Conservation (phyloP, 2,888 invertebrate genomes). For the Pseudococcus viburni region DNA sequence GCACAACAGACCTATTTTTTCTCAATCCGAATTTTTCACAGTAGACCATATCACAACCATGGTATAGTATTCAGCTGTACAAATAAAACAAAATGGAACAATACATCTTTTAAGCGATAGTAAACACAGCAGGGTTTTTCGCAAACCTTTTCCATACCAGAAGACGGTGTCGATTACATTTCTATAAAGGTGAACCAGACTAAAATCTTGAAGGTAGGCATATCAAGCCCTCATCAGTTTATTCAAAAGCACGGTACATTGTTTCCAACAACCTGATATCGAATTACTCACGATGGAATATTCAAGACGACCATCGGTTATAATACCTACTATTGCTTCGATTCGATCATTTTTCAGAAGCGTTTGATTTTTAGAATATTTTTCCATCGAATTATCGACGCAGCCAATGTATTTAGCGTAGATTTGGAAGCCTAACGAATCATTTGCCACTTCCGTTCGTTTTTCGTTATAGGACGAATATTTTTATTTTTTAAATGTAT, state of each 20-base stretch:
- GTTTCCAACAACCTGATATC: slow-evolving; percentile 61
- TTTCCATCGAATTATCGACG: neutral
- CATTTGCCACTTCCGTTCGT: neutral
- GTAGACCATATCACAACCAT: slow-evolving; percentile 9
- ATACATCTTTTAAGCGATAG: slow-evolving; percentile 44
- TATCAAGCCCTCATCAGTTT: slow-evolving; percentile 64
- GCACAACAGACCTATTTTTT: neutral
- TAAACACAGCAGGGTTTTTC: slow-evolving; percentile 64
- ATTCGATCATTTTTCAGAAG: neutral
- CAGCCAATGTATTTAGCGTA: too few species aligned
- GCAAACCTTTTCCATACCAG: slow-evolving; percentile 53
- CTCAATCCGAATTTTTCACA: neutral
- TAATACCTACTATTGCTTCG: neutral
- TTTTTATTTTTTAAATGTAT: too few species aligned
- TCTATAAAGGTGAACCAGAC: slow-evolving; percentile 61
- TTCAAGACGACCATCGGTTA: neutral
- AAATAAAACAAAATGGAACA: slow-evolving; percentile 57
- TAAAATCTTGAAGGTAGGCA: slow-evolving; percentile 64
- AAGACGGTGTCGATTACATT: slow-evolving; percentile 66
- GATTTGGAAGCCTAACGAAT: neutral
- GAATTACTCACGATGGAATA: slow-evolving; percentile 42
- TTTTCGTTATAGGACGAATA: too few species aligned
- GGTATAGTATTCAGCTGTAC: slow-evolving; percentile 43
- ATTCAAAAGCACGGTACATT: slow-evolving; percentile 62
- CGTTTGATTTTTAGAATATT: slow-evolving; percentile 19